These are phyloP conservation scores for Automeris io DNA, from an alignment of 2,888 invertebrate genomes.

Conservation along the genomic window DNA sequence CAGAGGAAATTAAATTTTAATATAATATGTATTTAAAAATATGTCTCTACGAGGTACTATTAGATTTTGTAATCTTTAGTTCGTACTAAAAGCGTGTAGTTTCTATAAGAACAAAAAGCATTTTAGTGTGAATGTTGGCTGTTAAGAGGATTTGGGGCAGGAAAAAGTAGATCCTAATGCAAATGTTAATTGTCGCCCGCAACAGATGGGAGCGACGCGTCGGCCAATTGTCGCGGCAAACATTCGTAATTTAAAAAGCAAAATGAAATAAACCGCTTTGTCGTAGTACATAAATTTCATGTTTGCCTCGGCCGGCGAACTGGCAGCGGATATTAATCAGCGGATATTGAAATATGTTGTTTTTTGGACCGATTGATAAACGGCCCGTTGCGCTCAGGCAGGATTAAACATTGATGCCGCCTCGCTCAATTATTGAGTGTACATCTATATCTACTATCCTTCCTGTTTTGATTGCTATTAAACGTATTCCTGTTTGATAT, in stretches of 20 bases:
- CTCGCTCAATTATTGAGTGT: slow-evolving; percentile 57
- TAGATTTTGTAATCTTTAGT: not conserved
- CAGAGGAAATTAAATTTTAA: slow-evolving; percentile 25
- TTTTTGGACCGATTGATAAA: slow-evolving; percentile 74
- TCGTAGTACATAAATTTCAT: slow-evolving; percentile 75
- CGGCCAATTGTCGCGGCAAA: slow-evolving; percentile 68
- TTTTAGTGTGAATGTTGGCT: slow-evolving; percentile 3
- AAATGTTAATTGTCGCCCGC: slow-evolving; percentile 62
- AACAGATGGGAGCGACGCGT: slow-evolving; percentile 69
- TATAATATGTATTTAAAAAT: slow-evolving; percentile 8
- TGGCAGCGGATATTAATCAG: slow-evolving; percentile 76
- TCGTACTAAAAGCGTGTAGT: not conserved
- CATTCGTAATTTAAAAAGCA: slow-evolving; percentile 75
- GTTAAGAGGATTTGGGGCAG: slow-evolving; percentile 13
- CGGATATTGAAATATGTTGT: slow-evolving; percentile 77
- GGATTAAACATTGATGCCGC: slow-evolving; percentile 69
- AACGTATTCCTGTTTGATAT: no score
- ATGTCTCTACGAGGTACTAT: no score
- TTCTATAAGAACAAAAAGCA: not conserved
- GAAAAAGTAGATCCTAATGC: slow-evolving; percentile 51
- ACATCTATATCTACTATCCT: slow-evolving; percentile 9
- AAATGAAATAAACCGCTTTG: slow-evolving; percentile 72
- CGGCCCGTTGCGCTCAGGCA: slow-evolving; percentile 52
- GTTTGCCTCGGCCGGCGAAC: slow-evolving; percentile 71
- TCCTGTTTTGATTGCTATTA: slow-evolving; percentile 5